Base-by-base conservation (phyloP, 2,797 vertebrate species). In the Micromesistius poutassou region DNA sequence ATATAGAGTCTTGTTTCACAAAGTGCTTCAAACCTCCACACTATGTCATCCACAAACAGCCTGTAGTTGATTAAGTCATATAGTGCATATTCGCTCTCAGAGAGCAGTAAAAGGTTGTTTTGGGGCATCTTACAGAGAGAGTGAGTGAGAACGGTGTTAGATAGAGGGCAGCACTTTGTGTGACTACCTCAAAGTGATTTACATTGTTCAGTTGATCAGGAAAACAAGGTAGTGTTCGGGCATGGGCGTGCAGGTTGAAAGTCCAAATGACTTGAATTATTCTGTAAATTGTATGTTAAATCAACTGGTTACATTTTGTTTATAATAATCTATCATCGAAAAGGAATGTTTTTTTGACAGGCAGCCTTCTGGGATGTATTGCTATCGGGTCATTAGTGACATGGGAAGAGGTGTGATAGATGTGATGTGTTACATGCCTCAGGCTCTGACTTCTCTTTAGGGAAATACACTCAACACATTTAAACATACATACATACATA, bases 401-500 rank as follows among this genome's bases (percentile, higher is more conserved):
- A 55, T 55, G 46, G 25, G 55, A 62, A n/a, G 8, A n/a, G 55
- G 55, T n/a, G n/a, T 7, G 55, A 25, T 2, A 25, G n/a, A n/a
- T 25, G 7, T 55, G 55, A 62, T 62, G 55, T 13, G 40, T 55
- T 22, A 22, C 19, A 62, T 25, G n/a, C 1, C 55, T 62, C 8
- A 2, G 22, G 35, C 16, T 62, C 8, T 7, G 22, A 50, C 16
- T 42, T 14, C 40, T 42, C 40, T 42, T 42, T 13, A 42, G 40
- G 40, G 40, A 16, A 42, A 62, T 25, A 38, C 66, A 50, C 62
- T 70, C 75, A 71, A 28, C 71, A 79, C 19, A 25, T 19, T 70
- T 12, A 35, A 66, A 68, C 25, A 28, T 22, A 28, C 62, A 88
- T 80, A 87, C 71, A 78, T 66, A 80, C 5, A 68, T 78, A 88